Evolutionary conservation across 2,113 vertebrate species (phyloP), one percentile per base, ranked within the genome.

Genomic region (Pelvicachromis taeniatus): DNA sequence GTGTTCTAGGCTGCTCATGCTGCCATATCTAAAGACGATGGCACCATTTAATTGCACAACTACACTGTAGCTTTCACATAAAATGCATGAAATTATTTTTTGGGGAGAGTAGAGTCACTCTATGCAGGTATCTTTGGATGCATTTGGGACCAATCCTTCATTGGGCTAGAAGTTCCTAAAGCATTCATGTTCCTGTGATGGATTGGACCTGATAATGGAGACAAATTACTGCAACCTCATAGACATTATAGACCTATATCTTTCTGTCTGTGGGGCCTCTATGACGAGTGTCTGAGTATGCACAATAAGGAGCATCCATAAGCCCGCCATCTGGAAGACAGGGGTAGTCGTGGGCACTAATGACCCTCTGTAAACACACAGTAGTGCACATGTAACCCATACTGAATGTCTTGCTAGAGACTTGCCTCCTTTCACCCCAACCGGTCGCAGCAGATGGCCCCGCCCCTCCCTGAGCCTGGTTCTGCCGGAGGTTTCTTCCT

Each of bases 351-450:
- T 58, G 81, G 87, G 61, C 26, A 31, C 87, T 88, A 93, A 93
- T 91, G 92, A 87, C 58, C 68, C 53, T 82, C 53, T 87, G 82
- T 95, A 94, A 94, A 94, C 92, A 93, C 90, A 91, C 88, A 93
- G 93, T 90, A 94, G 91, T 86, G 81, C 91, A 78, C 93, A 84
- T 88, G 85, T 86, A 92, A 83, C 10, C n/a, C 31, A 52, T 88
- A 84, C 92, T 91, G 91, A 86, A 78, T 65, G 54, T 85, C 65
- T 80, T 80, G 84, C 50, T 78, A 21, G 78, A 84, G 82, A 85
- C 80, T 4, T 82, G 53, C 65, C 45, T 56, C 29, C 58, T 23
- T n/a, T n/a, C n/a, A n/a, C n/a, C n/a, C n/a, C n/a, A n/a, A n/a
- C n/a, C n/a, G n/a, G n/a, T n/a, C n/a, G n/a, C n/a, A n/a, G n/a